phyloP scores from a whole-genome alignment of 2,797 vertebrate genomes.

The Caiman crocodilus region DNA sequence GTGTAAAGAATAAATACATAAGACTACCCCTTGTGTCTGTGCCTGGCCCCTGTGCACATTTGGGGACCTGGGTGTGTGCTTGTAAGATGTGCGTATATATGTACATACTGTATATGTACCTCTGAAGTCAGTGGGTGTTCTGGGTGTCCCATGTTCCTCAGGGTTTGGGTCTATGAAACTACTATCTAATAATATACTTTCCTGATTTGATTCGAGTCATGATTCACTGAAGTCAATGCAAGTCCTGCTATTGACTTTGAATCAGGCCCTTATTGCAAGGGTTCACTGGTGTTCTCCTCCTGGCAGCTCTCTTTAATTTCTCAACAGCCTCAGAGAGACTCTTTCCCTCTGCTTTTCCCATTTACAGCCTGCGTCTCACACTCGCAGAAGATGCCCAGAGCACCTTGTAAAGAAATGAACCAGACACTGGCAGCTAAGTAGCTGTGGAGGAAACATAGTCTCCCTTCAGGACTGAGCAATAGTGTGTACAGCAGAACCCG shows the following conservation, averaged over 20 bases:
- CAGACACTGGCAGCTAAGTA: rapidly evolving
- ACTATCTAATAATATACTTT: background rate
- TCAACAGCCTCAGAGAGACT: background rate
- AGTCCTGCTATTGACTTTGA: background rate
- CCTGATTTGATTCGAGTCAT: background rate
- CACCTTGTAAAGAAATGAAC: background rate
- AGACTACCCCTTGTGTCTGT: background rate
- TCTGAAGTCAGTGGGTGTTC: background rate
- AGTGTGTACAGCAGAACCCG: background rate
- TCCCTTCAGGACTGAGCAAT: background rate
- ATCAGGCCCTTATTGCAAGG: rapidly evolving
- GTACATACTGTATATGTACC: background rate
- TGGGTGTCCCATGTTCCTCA: background rate
- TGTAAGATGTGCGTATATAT: background rate
- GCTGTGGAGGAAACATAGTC: background rate
- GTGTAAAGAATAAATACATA: background rate
- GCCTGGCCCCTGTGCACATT: too few species aligned
- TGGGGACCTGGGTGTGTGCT: too few species aligned
- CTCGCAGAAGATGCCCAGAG: background rate
- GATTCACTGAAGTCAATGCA: background rate
- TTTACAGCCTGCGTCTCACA: background rate
- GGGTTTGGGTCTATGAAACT: background rate
- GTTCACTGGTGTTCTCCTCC: background rate
- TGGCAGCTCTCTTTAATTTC: background rate
- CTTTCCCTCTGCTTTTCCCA: background rate